Evolutionary conservation across 2,888 invertebrate genomes (phyloP).

Genomic region (Prenolepis imparis): DNA sequence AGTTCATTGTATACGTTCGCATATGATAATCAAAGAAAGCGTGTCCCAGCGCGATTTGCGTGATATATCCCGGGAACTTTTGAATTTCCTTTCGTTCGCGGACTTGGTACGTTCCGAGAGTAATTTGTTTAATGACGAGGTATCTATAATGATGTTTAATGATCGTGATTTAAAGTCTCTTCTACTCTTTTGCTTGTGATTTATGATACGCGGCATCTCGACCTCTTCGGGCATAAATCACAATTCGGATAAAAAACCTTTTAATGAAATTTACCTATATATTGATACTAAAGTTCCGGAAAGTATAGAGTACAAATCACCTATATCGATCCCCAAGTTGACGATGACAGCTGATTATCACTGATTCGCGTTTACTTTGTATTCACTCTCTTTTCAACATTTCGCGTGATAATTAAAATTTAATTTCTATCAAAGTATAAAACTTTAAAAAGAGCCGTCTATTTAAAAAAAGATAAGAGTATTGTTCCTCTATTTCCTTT

Average conservation of each 20-base stretch:
- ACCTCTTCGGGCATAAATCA: not conserved
- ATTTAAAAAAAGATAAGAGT: not conserved
- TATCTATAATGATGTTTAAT: not conserved
- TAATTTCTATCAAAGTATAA: conserved; percentile 1
- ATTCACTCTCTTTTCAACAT: not conserved
- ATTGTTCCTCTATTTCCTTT: not conserved
- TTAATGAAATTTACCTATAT: not conserved
- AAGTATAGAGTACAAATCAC: not conserved
- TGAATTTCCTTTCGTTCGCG: not conserved
- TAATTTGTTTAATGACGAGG: not conserved
- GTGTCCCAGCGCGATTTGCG: not conserved
- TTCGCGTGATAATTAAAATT: not conserved
- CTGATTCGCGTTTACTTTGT: not conserved
- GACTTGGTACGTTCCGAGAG: no score
- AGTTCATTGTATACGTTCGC: not conserved
- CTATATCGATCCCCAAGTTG: not conserved
- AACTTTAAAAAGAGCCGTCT: not conserved
- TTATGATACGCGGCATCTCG: not conserved
- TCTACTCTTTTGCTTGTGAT: not conserved
- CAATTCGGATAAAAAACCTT: not conserved
- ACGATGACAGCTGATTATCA: not conserved
- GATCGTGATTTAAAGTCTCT: not conserved
- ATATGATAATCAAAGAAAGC: conserved; percentile 17
- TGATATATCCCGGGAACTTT: not conserved
- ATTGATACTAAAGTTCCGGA: not conserved